Evolutionary conservation across 2,113 vertebrate species (phyloP).

Genomic region (Ictalurus punctatus): DNA sequence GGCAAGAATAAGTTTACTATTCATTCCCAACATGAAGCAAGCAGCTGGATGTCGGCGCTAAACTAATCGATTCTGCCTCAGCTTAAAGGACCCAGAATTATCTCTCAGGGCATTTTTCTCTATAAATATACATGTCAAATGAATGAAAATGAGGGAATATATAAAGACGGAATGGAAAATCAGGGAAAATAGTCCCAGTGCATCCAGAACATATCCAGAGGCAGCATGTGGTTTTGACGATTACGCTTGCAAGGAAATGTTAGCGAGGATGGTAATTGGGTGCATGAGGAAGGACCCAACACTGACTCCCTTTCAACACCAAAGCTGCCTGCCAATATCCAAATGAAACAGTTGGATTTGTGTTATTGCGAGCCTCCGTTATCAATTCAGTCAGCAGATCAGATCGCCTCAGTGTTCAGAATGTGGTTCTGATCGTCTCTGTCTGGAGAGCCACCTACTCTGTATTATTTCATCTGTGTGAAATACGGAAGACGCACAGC

Average conservation of each 20-base stretch:
- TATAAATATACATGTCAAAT: conserved; percentile 44
- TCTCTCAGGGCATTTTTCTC: conserved; percentile 37
- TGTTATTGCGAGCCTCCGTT: conserved; percentile 14
- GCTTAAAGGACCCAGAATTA: conserved; percentile 29
- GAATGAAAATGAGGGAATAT: background rate
- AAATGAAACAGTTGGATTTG: conserved; percentile 43
- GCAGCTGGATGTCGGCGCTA: background rate
- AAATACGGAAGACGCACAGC: conserved; percentile 4
- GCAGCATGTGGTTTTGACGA: conserved; percentile 26
- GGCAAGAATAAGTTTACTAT: conserved; percentile 4
- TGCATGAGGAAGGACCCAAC: conserved; percentile 20
- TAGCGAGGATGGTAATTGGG: conserved; percentile 39
- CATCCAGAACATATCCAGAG: conserved; percentile 8
- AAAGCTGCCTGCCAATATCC: conserved; percentile 38
- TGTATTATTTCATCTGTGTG: conserved; percentile 13
- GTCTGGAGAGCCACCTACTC: background rate
- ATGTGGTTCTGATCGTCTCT: background rate
- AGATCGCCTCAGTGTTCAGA: background rate
- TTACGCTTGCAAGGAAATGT: conserved; percentile 21
- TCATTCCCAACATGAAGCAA: conserved; percentile 37
- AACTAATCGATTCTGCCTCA: conserved; percentile 35
- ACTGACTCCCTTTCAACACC: background rate
- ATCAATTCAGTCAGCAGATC: conserved; percentile 22
- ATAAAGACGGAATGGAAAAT: background rate
- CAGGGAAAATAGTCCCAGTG: background rate